Evolutionary conservation across 2,888 invertebrate genomes (phyloP).

Genomic region (Portevinia maculata): DNA sequence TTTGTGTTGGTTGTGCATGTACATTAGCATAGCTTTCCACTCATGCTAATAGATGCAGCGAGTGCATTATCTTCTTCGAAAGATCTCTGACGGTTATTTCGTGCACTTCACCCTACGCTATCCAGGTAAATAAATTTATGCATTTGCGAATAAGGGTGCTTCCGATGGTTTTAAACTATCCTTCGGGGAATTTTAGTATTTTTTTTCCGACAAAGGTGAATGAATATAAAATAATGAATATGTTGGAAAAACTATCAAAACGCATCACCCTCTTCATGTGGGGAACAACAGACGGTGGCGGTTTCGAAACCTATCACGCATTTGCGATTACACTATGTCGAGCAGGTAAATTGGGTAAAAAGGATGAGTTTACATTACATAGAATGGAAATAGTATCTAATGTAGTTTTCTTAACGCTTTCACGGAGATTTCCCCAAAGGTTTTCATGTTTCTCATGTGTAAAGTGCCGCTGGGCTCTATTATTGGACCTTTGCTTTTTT

Average conservation of each 20-base stretch:
- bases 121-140: constrained; percentile 7
- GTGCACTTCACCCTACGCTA: constrained; percentile 16
- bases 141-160: constrained; percentile 2
- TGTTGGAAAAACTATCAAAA: constrained; percentile 42
- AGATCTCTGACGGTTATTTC: constrained; percentile 44
- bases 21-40: constrained; percentile 16
- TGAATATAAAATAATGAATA: constrained; percentile 41
- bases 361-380: too few species aligned
- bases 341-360: neutral
- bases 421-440: too few species aligned
- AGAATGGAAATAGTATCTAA: too few species aligned
- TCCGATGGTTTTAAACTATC: constrained; percentile 1
- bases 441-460: too few species aligned
- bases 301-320: constrained; percentile 6
- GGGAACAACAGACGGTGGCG: constrained; percentile 2
- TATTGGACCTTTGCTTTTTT: too few species aligned
- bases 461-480: too few species aligned
- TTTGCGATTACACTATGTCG: constrained; percentile 4
- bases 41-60: constrained; percentile 41
- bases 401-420: too few species aligned
- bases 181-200: constrained; percentile 5
- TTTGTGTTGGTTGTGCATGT: constrained; percentile 29
- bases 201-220: constrained; percentile 25
- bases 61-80: constrained; percentile 50
- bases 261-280: constrained; percentile 39